Conservation (phyloP, 2,113 vertebrate species). For the Caranx ignobilis region DNA sequence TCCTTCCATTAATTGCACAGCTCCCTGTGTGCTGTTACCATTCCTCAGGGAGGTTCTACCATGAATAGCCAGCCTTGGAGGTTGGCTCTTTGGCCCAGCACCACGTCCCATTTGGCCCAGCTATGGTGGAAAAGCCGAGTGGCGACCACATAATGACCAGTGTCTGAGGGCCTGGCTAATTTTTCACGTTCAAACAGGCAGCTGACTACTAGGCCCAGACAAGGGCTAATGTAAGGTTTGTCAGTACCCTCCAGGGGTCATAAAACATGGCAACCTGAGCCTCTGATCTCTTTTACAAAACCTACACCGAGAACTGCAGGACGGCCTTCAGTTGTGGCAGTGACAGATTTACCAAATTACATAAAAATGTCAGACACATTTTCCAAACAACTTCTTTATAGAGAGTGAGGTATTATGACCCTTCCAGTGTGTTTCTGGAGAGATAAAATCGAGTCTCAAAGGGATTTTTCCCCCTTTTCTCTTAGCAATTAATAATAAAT, state of each 20-base stretch:
- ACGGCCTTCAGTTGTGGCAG: constrained; percentile 27
- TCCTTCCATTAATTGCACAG: constrained; percentile 75
- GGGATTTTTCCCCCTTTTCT: neutral
- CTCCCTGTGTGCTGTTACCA: constrained; percentile 67
- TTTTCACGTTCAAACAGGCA: constrained; percentile 81
- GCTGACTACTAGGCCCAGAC: constrained; percentile 72
- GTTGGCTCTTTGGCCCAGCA: constrained; percentile 72
- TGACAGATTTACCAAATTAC: constrained; percentile 37
- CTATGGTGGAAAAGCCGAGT: constrained; percentile 77
- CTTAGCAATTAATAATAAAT: neutral
- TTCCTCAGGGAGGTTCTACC: constrained; percentile 68
- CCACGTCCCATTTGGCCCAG: constrained; percentile 75
- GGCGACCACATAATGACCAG: constrained; percentile 79
- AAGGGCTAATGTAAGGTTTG: constrained; percentile 72
- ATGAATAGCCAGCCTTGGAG: constrained; percentile 76
- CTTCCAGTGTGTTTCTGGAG: neutral
- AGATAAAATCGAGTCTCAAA: neutral
- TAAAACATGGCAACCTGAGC: constrained; percentile 72
- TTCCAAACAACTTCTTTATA: constrained; percentile 28
- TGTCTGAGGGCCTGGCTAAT: constrained; percentile 84
- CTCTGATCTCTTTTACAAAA: constrained; percentile 63
- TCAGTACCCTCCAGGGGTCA: constrained; percentile 71
- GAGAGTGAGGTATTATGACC: constrained; percentile 17
- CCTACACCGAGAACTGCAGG: constrained; percentile 30
- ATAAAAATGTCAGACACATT: constrained; percentile 32